These are phyloP conservation scores for Paedocypris micromegethes DNA, from an alignment of 2,797 vertebrate species.

Conservation along the genomic window DNA sequence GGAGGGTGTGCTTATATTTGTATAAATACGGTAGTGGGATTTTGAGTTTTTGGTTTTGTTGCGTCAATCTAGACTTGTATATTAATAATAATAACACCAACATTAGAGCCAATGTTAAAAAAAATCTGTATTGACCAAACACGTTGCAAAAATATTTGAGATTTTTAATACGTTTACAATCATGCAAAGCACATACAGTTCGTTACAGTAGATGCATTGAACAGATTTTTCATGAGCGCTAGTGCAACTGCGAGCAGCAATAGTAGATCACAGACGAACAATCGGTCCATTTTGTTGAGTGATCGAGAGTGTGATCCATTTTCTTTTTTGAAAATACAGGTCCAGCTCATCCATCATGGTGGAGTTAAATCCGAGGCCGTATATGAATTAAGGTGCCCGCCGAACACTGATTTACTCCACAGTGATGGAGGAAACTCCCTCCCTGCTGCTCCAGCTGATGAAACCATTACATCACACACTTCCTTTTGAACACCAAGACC, in stretches of 20 bases:
- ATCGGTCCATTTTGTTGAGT: slow-evolving; percentile 2
- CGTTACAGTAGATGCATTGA: too few relatives aligned
- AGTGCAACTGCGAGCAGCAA: too few relatives aligned
- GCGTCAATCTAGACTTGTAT: background rate
- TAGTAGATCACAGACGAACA: background rate
- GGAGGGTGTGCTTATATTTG: too few relatives aligned
- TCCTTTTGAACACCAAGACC: slow-evolving; percentile 50
- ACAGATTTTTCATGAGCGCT: too few relatives aligned
- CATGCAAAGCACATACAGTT: too few relatives aligned
- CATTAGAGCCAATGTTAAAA: too few relatives aligned
- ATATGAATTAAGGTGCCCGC: slow-evolving; percentile 10
- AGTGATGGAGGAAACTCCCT: slow-evolving; percentile 38
- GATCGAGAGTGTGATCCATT: background rate
- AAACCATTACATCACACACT: slow-evolving; percentile 51
- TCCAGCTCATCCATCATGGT: slow-evolving; percentile 16
- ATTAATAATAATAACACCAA: too few relatives aligned
- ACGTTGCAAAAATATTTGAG: too few relatives aligned
- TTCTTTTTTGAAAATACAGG: slow-evolving; percentile 16
- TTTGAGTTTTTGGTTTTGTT: background rate
- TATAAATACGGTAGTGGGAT: background rate
- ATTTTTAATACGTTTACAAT: too few relatives aligned
- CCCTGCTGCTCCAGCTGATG: slow-evolving; percentile 39
- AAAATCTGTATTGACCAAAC: too few relatives aligned
- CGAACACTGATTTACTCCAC: slow-evolving; percentile 25
- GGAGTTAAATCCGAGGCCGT: slow-evolving; percentile 10